A percentile compares a stretch with the other conserved stretches of the same genome.
These are phyloP conservation scores for Cherax quadricarinatus DNA, from an alignment of 1,140 invertebrate species.

Conservation along the genomic window DNA sequence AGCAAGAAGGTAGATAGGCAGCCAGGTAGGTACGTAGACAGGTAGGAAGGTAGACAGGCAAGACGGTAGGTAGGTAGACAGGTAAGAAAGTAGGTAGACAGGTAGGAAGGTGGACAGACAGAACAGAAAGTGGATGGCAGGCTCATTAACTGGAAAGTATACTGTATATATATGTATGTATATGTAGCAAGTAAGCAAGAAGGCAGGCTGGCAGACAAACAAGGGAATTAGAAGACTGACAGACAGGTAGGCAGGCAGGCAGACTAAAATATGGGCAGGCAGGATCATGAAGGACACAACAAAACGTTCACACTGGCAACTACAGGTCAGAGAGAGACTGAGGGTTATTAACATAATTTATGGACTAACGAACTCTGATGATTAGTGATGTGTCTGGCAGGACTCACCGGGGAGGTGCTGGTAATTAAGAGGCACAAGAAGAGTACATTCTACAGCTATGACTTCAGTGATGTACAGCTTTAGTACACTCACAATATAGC, in stretches of 20 bases:
- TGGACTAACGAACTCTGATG: not conserved
- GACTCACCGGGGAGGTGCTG: not conserved
- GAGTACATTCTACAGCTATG: not conserved
- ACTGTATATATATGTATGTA: too few species aligned
- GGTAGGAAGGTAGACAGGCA: too few species aligned
- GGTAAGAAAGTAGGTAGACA: too few species aligned
- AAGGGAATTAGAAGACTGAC: not conserved
- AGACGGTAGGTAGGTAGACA: too few species aligned
- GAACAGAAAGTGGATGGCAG: too few species aligned
- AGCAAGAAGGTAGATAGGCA: not conserved
- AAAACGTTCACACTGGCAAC: not conserved
- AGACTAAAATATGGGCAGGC: too few species aligned
- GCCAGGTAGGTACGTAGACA: not conserved
- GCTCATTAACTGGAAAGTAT: too few species aligned
- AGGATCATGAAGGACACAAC: not conserved
- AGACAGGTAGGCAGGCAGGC: not conserved
- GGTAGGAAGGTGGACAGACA: too few species aligned
- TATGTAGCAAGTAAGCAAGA: not conserved
- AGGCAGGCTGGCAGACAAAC: not conserved
- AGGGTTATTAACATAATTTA: constrained; percentile 4
- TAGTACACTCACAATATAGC: too few species aligned
- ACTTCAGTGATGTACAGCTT: too few species aligned
- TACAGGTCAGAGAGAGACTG: not conserved
- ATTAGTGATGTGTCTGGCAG: not conserved
- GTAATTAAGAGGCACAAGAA: not conserved